A percentile compares a stretch with the other conserved stretches of the same genome.
phyloP scores from a whole-genome alignment of 2,113 vertebrate species.

The Ammodramus savannarum region DNA sequence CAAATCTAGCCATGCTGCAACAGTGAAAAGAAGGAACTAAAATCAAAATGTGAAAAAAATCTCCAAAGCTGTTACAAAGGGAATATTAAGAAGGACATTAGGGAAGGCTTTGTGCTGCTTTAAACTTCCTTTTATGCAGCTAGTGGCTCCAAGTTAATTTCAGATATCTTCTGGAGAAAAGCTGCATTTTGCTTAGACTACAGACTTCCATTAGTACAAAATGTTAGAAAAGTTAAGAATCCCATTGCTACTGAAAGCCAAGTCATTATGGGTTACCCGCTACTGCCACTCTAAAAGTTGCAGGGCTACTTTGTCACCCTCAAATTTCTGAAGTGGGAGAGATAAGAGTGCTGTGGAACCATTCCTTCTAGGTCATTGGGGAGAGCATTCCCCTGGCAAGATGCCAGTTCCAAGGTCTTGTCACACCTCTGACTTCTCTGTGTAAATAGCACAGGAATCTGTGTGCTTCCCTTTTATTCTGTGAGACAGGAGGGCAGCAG shows the following conservation, averaged over 20 bases:
- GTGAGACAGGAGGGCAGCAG: neutral
- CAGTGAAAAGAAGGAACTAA: neutral
- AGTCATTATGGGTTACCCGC: accelerated
- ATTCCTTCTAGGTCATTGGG: slow-evolving; percentile 6
- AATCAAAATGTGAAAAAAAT: neutral
- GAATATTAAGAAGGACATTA: neutral
- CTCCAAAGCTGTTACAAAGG: neutral
- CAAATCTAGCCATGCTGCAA: neutral
- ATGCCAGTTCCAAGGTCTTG: slow-evolving; percentile 22
- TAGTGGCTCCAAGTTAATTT: neutral
- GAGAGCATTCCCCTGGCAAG: slow-evolving; percentile 20
- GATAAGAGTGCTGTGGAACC: slow-evolving; percentile 27
- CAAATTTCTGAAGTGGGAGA: slow-evolving; percentile 44
- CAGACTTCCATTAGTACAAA: neutral
- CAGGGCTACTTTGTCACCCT: slow-evolving; percentile 38
- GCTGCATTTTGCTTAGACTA: neutral
- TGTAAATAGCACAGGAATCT: slow-evolving; percentile 39
- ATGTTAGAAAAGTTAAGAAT: neutral
- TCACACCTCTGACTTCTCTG: slow-evolving; percentile 62
- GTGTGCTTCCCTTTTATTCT: neutral
- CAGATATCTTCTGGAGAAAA: neutral
- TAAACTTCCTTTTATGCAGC: neutral
- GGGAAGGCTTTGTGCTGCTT: neutral
- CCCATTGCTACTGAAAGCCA: neutral
- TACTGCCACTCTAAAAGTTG: neutral